Evolutionary conservation across 2,888 invertebrate genomes (phyloP).

Genomic region (Barypeithes pellucidus): DNA sequence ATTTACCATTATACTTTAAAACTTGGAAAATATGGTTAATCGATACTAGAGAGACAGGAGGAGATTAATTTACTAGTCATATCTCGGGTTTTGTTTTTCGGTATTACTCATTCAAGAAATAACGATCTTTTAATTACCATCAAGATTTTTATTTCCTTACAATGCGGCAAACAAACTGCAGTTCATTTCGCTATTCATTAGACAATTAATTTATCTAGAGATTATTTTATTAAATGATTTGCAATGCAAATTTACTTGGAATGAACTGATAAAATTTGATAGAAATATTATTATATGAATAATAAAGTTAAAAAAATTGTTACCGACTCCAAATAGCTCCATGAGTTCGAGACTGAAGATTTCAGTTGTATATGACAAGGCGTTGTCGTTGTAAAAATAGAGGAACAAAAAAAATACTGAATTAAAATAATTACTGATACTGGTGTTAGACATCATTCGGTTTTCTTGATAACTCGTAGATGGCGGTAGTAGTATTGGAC

Average conservation of each 20-base stretch:
- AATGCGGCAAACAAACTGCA: conserved; percentile 19
- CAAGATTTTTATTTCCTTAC: conserved; percentile 22
- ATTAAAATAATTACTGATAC: no score
- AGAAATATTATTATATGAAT: no score
- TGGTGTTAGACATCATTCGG: no score
- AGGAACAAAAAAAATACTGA: no score
- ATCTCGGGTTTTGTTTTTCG: conserved; percentile 31
- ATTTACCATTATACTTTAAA: conserved; percentile 22
- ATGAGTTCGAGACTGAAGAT: no score
- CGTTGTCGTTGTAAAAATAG: no score
- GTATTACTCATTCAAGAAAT: conserved; percentile 36
- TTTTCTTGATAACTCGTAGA: no score
- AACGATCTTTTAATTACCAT: conserved; percentile 26
- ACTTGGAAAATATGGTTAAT: conserved; percentile 24
- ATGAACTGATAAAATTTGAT: neutral
- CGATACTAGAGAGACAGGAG: conserved; percentile 24
- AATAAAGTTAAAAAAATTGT: no score
- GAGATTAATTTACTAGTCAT: conserved; percentile 9
- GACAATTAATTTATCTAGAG: conserved; percentile 19
- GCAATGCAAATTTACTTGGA: conserved; percentile 11
- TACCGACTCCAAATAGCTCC: no score
- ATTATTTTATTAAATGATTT: conserved; percentile 3
- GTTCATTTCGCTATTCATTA: conserved; percentile 21
- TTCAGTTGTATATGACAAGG: no score
- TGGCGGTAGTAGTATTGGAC: no score